Conservation (phyloP, 2,797 vertebrate species). For the Sparidentex hasta region DNA sequence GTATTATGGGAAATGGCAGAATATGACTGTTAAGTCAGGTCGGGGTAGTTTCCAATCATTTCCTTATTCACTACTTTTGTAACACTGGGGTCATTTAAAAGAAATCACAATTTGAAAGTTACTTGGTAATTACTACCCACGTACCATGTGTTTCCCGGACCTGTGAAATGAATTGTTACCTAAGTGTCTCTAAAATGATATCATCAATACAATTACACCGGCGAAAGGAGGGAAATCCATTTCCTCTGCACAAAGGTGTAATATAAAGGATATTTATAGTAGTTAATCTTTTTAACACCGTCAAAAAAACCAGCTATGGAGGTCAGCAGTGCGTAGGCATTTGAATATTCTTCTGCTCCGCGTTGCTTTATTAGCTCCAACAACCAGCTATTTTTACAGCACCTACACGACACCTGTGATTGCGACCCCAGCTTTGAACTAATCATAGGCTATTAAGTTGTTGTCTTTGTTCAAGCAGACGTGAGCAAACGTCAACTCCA, state of each 20-base stretch:
- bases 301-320: slow-evolving; percentile 4
- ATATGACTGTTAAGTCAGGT: too few species aligned
- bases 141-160: too few species aligned
- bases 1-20: too few species aligned
- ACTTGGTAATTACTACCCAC: too few species aligned
- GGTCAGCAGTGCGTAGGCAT: slow-evolving; percentile 5
- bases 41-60: too few species aligned
- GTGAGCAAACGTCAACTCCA: slow-evolving; percentile 26
- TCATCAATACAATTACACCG: neutral
- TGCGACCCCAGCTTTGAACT: neutral
- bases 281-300: neutral
- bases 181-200: too few species aligned
- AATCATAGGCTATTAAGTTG: neutral
- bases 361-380: slow-evolving; percentile 11
- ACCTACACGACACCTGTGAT: neutral
- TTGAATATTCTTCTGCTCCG: neutral
- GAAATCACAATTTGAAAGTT: too few species aligned
- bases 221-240: slow-evolving; percentile 9
- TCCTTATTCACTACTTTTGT: too few species aligned
- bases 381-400: neutral
- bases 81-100: too few species aligned
- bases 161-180: too few species aligned
- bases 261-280: slow-evolving; percentile 1
- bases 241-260: slow-evolving; percentile 16
- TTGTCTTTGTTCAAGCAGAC: slow-evolving; percentile 2